Evolutionary conservation across 2,113 vertebrate genomes (phyloP), one percentile per base, ranked within the genome.

Genomic region (Reinhardtius hippoglossoides): DNA sequence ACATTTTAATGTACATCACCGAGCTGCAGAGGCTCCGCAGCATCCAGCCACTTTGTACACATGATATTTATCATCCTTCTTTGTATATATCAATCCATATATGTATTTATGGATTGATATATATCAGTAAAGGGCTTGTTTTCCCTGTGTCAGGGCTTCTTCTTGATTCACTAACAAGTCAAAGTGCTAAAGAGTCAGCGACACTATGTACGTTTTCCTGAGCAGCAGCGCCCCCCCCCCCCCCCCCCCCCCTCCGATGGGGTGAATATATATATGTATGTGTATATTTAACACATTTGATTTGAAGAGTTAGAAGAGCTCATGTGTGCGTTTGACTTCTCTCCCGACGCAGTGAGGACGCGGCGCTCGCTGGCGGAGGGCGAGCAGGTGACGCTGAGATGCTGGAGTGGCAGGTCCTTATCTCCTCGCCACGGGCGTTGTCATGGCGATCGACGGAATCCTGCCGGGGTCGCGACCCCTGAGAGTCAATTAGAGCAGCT

Each of bases 391-490:
- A 69, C 40, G 14, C 40, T 0, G 72, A 20, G 31, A 16, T 1
- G 72, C 8, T 8, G 5, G 46, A 67, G 48, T 54, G 66, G 15
- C 26, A 35, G 63, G 9, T 66, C 35, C 68, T 73, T 70, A 74
- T 83, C 75, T 21, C 20, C 64, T 40, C 8, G 2, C 55, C 67
- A 21, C 60, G 10, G 55, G 61, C 35, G 74, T 78, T 44, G 69
- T 64, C 75, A 70, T 69, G 81, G 66, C 42, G 83, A 79, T 82
- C 57, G 15, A 75, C 64, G 59, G 52, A 71, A 71, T 54, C 62
- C 44, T 18, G 56, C 57, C 6, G 57, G 48, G 62, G 62, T 46
- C 31, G 15, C 3, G 40, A 63, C 79, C 67, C 63, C 37, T 18
- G 62, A 52, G 56, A 79, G 57, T 69, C 66, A 76, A 79, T 86